phyloP scores from a whole-genome alignment of 2,888 invertebrate species.

The Molorchus minor region DNA sequence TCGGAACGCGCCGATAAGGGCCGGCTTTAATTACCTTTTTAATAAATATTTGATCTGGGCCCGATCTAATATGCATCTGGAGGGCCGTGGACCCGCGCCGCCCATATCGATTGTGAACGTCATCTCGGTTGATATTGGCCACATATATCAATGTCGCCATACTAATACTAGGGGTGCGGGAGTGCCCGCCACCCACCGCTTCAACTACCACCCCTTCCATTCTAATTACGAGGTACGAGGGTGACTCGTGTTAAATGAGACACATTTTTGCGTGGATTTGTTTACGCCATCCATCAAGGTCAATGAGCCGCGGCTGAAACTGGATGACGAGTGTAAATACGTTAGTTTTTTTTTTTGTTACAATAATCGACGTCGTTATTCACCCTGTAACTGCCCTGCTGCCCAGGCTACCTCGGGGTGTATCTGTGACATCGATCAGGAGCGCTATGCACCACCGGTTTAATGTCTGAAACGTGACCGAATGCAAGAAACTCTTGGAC shows the following conservation, averaged over 20 bases:
- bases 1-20: constrained; percentile 25
- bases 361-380: not conserved
- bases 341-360: no score
- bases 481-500: constrained; percentile 8
- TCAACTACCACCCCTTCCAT: constrained; percentile 31
- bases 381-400: no score
- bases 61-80: constrained; percentile 43
- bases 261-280: constrained; percentile 36
- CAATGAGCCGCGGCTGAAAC: constrained; percentile 29
- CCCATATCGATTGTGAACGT: constrained; percentile 52
- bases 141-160: constrained; percentile 57
- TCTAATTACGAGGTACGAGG: constrained; percentile 41
- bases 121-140: constrained; percentile 56
- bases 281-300: constrained; percentile 38
- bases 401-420: not conserved
- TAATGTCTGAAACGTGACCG: constrained; percentile 22
- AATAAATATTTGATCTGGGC: constrained; percentile 31
- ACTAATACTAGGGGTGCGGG: constrained; percentile 49
- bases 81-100: constrained; percentile 23
- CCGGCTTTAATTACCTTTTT: constrained; percentile 31
- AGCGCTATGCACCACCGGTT: no score
- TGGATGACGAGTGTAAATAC: not conserved
- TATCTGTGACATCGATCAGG: not conserved
- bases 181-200: constrained; percentile 42
- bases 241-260: constrained; percentile 37